Conservation (phyloP, 2,888 invertebrate species). For the Drosophila monieri region DNA sequence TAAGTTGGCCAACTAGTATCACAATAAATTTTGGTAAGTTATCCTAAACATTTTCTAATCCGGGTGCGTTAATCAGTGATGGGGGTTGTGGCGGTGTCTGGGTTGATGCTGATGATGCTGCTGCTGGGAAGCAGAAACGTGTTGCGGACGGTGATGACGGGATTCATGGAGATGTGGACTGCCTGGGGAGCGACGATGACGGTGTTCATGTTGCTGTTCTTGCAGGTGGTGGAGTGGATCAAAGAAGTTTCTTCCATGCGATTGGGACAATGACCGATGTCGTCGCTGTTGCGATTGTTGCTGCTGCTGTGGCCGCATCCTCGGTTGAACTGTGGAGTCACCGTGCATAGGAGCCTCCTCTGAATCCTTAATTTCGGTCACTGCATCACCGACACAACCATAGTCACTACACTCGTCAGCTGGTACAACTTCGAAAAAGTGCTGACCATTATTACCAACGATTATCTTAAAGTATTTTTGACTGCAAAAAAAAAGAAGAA, state of each 20-base stretch:
- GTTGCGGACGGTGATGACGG: not conserved
- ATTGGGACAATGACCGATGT: not conserved
- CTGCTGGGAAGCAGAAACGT: not conserved
- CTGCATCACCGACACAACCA: not conserved
- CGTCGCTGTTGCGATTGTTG: not conserved
- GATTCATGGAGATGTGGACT: not conserved
- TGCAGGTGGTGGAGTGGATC: conserved; percentile 4
- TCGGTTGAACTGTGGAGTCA: not conserved
- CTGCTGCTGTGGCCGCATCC: not conserved
- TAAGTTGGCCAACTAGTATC: not conserved
- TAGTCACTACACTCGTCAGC: conserved; percentile 23
- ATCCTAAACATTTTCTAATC: not conserved
- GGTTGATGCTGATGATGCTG: not conserved
- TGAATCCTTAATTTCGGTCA: not conserved
- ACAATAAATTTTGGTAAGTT: conserved; percentile 20
- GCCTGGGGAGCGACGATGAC: not conserved
- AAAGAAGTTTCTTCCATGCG: conserved; percentile 2
- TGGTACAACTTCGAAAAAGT: conserved; percentile 52
- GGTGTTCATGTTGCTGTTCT: not conserved
- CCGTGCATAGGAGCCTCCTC: not conserved
- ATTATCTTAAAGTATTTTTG: conserved; percentile 41
- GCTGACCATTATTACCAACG: conserved; percentile 43
- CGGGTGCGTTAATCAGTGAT: too few species aligned
- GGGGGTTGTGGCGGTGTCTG: too few species aligned
- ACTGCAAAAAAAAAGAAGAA: conserved; percentile 35